Percentiles rank a stretch among this genome's conserved stretches.
Conservation (phyloP, 2,113 vertebrate genomes). For the Gracilinanus agilis region DNA sequence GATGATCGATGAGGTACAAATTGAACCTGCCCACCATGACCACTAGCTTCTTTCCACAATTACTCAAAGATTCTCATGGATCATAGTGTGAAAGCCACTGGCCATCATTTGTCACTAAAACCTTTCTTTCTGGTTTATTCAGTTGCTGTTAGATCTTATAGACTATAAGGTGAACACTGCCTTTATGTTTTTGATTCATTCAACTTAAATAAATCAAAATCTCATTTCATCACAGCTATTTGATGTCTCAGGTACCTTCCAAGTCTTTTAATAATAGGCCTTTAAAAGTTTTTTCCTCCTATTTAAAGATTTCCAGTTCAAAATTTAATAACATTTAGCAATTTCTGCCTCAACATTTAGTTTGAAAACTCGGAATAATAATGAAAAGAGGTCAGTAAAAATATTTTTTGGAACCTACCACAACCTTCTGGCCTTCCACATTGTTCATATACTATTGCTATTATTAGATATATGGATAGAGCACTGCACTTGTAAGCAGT, state of each 20-base stretch:
- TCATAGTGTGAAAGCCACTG: background rate
- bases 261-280: background rate
- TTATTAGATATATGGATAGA: background rate
- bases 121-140: background rate
- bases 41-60: conserved; percentile 17
- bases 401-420: background rate
- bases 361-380: background rate
- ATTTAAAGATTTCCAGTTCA: background rate
- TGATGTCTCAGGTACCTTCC: background rate
- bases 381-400: background rate
- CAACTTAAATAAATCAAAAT: background rate
- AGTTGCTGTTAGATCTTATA: background rate
- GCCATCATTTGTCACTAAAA: background rate
- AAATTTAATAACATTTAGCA: background rate
- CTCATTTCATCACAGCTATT: background rate
- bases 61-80: background rate
- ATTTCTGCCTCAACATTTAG: background rate
- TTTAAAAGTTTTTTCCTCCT: background rate
- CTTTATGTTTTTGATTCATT: background rate
- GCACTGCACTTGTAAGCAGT: background rate
- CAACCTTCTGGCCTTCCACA: background rate
- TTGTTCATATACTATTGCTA: background rate
- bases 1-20: background rate
- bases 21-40: background rate
- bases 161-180: background rate